phyloP scores from a whole-genome alignment of 2,888 invertebrate species.

The Argyresthia goedartella region DNA sequence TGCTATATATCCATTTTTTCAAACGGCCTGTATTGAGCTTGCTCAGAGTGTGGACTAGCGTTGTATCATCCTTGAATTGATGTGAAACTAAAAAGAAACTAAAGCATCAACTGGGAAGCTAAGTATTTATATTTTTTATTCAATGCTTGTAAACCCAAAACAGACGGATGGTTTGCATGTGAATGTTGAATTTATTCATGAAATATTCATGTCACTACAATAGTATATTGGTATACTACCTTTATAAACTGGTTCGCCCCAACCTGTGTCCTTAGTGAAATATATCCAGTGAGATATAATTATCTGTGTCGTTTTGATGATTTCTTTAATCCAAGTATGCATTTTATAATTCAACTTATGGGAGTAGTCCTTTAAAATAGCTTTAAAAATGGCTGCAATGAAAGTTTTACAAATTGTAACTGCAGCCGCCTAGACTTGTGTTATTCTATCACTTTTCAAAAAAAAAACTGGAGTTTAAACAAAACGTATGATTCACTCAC shows the following conservation, averaged over 20 bases:
- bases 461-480: too few species aligned
- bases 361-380: conserved; percentile 12
- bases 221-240: too few species aligned
- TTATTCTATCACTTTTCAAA: too few species aligned
- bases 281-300: conserved; percentile 18
- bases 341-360: conserved; percentile 8
- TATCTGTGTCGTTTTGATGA: conserved; percentile 13
- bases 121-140: too few species aligned
- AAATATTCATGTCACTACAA: too few species aligned
- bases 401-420: neutral
- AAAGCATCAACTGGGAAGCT: neutral
- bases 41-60: conserved; percentile 16
- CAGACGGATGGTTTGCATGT: too few species aligned
- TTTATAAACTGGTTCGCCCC: too few species aligned
- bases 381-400: conserved; percentile 13
- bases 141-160: too few species aligned
- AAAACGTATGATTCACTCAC: conserved; percentile 6
- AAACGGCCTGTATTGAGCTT: conserved; percentile 17
- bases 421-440: neutral
- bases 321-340: conserved; percentile 6
- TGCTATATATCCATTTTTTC: conserved; percentile 17
- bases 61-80: conserved; percentile 13
- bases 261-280: too few species aligned
- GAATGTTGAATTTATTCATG: too few species aligned
- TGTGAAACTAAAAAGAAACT: conserved; percentile 11